phyloP scores from a whole-genome alignment of 2,888 invertebrate species.

The Agrochola lychnidis region DNA sequence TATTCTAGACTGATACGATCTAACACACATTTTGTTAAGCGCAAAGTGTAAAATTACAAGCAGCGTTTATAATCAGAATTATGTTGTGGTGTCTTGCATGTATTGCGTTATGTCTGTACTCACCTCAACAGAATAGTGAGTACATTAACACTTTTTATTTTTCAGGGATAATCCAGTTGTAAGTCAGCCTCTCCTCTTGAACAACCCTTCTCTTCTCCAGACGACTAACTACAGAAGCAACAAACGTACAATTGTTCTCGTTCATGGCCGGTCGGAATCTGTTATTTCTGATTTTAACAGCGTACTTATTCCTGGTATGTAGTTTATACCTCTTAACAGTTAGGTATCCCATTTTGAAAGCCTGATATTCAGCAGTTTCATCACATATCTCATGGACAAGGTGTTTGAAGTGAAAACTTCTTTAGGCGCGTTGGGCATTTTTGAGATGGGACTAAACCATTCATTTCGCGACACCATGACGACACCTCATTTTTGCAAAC shows the following conservation, averaged over 20 bases:
- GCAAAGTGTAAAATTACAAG: background rate
- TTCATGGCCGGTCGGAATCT: slow-evolving; percentile 78
- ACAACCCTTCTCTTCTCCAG: slow-evolving; percentile 69
- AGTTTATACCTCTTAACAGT: background rate
- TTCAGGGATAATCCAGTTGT: slow-evolving; percentile 75
- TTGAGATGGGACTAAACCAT: too few species aligned
- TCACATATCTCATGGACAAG: background rate
- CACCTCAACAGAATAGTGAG: background rate
- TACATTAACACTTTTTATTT: slow-evolving; percentile 5
- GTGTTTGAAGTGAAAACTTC: too few species aligned
- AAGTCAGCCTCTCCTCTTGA: slow-evolving; percentile 77
- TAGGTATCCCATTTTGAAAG: too few species aligned
- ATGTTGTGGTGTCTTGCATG: too few species aligned
- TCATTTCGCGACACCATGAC: too few species aligned
- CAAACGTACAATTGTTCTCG: slow-evolving; percentile 76
- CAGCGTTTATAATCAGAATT: too few species aligned
- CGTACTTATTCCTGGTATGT: slow-evolving; percentile 76
- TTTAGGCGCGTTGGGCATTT: too few species aligned
- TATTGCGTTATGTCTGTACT: too few species aligned
- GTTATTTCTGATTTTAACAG: slow-evolving; percentile 72
- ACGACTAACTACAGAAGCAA: slow-evolving; percentile 71
- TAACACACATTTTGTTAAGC: too few species aligned
- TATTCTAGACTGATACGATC: too few species aligned
- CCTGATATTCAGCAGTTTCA: background rate
- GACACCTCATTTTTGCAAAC: too few species aligned